Evolutionary conservation across 2,888 invertebrate genomes (phyloP), one percentile per base, ranked within the genome.

Genomic region (Drosophila quinaria): DNA sequence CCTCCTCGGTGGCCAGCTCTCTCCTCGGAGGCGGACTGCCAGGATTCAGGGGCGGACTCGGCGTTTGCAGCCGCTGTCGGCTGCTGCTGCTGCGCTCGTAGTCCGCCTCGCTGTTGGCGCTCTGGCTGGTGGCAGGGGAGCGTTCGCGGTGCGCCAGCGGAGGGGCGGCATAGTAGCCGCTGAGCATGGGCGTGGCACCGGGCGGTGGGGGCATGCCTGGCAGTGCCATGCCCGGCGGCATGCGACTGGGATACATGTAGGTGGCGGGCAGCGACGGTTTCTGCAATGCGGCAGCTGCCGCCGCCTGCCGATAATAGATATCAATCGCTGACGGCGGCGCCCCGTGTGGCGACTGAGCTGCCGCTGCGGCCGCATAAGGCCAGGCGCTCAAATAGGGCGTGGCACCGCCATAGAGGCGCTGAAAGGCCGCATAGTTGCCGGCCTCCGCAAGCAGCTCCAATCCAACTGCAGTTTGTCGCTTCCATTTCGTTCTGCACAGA

Each of bases 381-480:
- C 95, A 95, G 69, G 94, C 94, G 68, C 94, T 94, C 55, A 93
- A 82, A 93, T 96, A 96, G 0, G 96, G 95, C 47, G 95, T 94
- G 6, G 95, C 95, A 15, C 87, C 90, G 31, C 97, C 97, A 93
- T 97, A 98, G 76, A 99, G 94, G 75, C 99, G 95, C 94, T 99
- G 99, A 91, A 99, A 97, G 11, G 99, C 99, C 3, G 98, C 98
- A 93, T 98, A 98, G 94, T 99, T 99, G 19, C 98, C 98, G 0
- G 99, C 98, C 93, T 99, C 99, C 5, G 98, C 98, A 61, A 99
- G 94, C 50, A 99, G 95, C 92, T 99, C 99, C 81, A 99, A 93
- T 0, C 99, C 99, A 3, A 99, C 99, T 0, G 99, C 98, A 17
- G 99, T 98, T 93, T 99, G 99, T 4, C 99, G 95, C 93, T 99